A percentile compares a stretch with the other conserved stretches of the same genome.
These are phyloP conservation scores for Escarpia spicata DNA, from an alignment of 2,888 invertebrate genomes.

Conservation along the genomic window DNA sequence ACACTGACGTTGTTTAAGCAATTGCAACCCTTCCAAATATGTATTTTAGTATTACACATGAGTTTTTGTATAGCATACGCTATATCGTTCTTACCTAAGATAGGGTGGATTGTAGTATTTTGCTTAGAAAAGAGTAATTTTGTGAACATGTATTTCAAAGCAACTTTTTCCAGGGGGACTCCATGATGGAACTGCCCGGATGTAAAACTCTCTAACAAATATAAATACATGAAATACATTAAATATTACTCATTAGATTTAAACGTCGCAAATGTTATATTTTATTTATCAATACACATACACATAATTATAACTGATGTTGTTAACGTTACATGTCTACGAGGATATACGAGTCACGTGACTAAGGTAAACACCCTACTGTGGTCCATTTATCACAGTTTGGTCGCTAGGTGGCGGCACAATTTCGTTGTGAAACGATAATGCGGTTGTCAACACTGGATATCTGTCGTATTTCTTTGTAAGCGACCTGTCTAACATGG, in stretches of 20 bases:
- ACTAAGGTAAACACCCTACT: background rate
- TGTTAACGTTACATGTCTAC: background rate
- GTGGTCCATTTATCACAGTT: no score
- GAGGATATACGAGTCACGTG: background rate
- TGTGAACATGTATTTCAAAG: no score
- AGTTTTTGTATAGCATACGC: background rate
- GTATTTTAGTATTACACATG: background rate
- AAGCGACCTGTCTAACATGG: no score
- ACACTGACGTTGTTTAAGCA: background rate
- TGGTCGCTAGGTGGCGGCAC: no score
- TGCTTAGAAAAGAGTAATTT: background rate
- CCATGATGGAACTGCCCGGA: background rate
- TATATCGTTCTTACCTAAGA: background rate
- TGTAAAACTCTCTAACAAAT: background rate
- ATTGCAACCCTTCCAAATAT: background rate
- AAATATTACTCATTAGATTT: background rate
- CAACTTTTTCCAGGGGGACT: background rate
- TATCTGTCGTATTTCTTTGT: no score
- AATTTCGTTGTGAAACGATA: no score
- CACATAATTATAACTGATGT: background rate
- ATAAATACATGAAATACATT: background rate
- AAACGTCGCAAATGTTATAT: background rate
- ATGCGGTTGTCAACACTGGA: no score
- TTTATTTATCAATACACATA: background rate
- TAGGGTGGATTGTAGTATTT: background rate